phyloP scores from a whole-genome alignment of 2,888 invertebrate species.

The Acanthosepion esculentum region DNA sequence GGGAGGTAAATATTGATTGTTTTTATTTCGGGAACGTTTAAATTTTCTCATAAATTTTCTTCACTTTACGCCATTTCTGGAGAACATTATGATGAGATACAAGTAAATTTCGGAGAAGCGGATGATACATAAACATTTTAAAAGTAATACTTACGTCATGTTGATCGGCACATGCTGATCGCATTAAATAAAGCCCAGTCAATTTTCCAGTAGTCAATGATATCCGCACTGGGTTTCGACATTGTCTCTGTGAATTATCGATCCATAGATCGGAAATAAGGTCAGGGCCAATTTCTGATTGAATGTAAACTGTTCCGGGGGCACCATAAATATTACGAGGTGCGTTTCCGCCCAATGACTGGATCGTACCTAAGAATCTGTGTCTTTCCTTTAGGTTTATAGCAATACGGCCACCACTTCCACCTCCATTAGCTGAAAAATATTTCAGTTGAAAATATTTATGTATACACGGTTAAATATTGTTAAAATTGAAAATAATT shows the following conservation, averaged over 20 bases:
- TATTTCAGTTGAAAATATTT: background rate
- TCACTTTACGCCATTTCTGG: no score
- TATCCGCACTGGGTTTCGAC: conserved; percentile 54
- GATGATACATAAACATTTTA: no score
- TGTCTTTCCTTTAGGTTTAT: conserved; percentile 56
- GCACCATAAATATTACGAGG: conserved; percentile 50
- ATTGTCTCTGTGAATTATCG: conserved; percentile 57
- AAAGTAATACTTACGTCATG: conserved; percentile 50
- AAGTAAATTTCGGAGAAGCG: no score
- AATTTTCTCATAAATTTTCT: no score
- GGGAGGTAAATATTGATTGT: no score
- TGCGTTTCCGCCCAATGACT: conserved; percentile 58
- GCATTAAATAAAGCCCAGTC: conserved; percentile 53
- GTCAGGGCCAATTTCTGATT: conserved; percentile 55
- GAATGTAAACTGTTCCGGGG: conserved; percentile 60
- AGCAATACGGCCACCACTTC: conserved; percentile 62
- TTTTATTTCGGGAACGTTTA: no score
- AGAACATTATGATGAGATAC: no score
- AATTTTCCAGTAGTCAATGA: conserved; percentile 50
- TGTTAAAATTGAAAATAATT: no score
- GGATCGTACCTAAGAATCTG: conserved; percentile 58
- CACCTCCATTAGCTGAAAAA: conserved; percentile 60
- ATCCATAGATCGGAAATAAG: conserved; percentile 55
- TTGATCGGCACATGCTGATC: conserved; percentile 58
- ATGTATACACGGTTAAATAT: background rate